A percentile compares a stretch with the other conserved stretches of the same genome.
These are phyloP conservation scores for Trachemys scripta DNA, from an alignment of 2,113 vertebrate genomes.

Conservation along the genomic window DNA sequence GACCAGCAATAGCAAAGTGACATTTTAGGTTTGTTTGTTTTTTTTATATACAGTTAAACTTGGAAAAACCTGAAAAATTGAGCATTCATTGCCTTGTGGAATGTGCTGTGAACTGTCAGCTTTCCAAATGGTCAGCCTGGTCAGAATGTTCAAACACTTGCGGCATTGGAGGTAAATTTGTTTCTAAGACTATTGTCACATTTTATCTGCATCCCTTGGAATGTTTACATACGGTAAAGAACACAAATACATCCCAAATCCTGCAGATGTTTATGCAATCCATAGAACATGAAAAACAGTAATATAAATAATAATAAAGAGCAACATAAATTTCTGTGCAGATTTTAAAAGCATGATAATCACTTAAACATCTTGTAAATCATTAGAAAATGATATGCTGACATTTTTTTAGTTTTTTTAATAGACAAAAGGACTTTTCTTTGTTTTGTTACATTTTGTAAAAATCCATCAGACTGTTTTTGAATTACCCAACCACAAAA, in stretches of 20 bases:
- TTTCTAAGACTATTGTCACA: too few relatives aligned
- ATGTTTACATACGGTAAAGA: accelerated
- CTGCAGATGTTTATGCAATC: neutral
- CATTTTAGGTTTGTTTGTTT: neutral
- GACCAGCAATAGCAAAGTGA: neutral
- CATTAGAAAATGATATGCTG: neutral
- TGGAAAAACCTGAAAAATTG: slow-evolving; percentile 81
- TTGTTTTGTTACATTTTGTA: neutral
- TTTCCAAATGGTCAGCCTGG: slow-evolving; percentile 94
- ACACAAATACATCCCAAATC: accelerated
- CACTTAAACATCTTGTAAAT: neutral
- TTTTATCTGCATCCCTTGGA: accelerated
- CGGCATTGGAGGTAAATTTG: slow-evolving; percentile 86
- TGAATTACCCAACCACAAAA: neutral
- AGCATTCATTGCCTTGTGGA: slow-evolving; percentile 84
- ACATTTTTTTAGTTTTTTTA: neutral
- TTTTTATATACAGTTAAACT: slow-evolving; percentile 73
- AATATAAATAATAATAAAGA: neutral
- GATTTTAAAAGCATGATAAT: neutral
- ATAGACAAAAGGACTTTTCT: neutral
- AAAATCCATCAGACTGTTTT: neutral
- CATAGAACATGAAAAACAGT: neutral
- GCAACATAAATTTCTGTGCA: neutral
- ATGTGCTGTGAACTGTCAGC: slow-evolving; percentile 90
- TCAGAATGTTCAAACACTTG: slow-evolving; percentile 91